A percentile compares a stretch with the other conserved stretches of the same genome.
Conservation (phyloP, 37 sponge, comb jelly and placozoan species). For the Haliclona indistincta region DNA sequence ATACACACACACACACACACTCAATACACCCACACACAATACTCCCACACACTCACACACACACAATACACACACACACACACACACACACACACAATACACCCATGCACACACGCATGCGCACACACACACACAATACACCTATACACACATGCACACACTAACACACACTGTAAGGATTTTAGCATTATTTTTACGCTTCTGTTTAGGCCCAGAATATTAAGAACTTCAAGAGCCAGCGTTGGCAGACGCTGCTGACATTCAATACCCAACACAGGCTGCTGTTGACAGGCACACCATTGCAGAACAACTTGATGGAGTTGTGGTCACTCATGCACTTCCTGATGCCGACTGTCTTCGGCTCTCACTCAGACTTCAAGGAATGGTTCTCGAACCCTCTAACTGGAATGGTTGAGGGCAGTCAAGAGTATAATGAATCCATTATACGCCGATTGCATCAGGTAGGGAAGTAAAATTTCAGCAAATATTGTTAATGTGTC, state of each 20-base stretch:
- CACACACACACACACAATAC: not conserved
- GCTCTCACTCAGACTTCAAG: conserved; percentile 95
- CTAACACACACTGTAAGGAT: not conserved
- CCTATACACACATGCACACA: not conserved
- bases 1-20: not conserved
- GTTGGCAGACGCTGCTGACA: conserved; percentile 97
- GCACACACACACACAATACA: too few species aligned
- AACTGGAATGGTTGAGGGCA: conserved; percentile 98
- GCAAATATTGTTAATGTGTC: not conserved
- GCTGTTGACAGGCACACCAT: conserved; percentile 97
- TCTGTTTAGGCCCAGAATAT: conserved; percentile 93
- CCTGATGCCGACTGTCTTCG: conserved; percentile 97
- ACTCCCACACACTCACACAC: not conserved
- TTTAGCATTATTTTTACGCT: not conserved
- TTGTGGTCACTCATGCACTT: conserved; percentile 99
- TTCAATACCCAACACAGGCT: conserved; percentile 93
- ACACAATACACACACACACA: too few species aligned
- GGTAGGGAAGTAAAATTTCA: conserved; percentile 33
- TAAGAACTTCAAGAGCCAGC: conserved; percentile 99
- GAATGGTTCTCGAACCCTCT: conserved; percentile 99
- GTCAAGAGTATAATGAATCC: conserved; percentile 94
- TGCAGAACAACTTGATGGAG: conserved; percentile 99
- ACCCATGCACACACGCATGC: not conserved
- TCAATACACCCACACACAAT: not conserved
- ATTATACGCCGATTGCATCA: conserved; percentile 94